phyloP scores from a whole-genome alignment of 2,113 vertebrate species.

The Leucosticte australis region DNA sequence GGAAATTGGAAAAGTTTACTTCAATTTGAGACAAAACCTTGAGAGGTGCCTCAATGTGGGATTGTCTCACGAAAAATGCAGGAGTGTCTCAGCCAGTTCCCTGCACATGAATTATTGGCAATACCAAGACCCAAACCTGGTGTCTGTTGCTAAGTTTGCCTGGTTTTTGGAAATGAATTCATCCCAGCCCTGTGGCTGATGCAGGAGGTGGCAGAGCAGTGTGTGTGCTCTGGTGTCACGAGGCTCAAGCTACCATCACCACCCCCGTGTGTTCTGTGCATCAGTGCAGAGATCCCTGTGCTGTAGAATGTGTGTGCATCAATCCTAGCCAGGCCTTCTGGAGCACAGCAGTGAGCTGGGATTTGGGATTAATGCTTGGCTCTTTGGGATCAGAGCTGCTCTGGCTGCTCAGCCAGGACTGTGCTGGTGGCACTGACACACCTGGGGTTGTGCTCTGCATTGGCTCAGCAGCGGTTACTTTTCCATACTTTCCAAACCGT shows the following conservation, averaged over 20 bases:
- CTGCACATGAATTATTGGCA: background rate
- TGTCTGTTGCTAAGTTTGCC: background rate
- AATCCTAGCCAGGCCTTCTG: background rate
- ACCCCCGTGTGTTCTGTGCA: background rate
- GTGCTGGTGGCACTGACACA: background rate
- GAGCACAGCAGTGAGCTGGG: background rate
- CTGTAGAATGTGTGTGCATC: background rate
- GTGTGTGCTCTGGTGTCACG: background rate
- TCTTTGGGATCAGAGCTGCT: background rate
- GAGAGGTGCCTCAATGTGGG: background rate
- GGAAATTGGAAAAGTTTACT: background rate
- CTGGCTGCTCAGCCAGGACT: rapidly evolving
- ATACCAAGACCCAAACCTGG: background rate
- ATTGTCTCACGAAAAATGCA: background rate
- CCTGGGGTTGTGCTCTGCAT: background rate
- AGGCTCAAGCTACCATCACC: background rate
- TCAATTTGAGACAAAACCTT: background rate
- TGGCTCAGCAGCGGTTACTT: background rate
- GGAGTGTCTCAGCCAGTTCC: background rate
- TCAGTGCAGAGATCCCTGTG: background rate
- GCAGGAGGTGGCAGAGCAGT: background rate
- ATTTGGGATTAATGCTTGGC: background rate
- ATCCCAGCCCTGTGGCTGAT: background rate
- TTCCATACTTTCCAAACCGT: background rate
- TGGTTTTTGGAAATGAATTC: background rate